phyloP scores from a whole-genome alignment of 1,140 invertebrate species.

The Artemia franciscana region DNA sequence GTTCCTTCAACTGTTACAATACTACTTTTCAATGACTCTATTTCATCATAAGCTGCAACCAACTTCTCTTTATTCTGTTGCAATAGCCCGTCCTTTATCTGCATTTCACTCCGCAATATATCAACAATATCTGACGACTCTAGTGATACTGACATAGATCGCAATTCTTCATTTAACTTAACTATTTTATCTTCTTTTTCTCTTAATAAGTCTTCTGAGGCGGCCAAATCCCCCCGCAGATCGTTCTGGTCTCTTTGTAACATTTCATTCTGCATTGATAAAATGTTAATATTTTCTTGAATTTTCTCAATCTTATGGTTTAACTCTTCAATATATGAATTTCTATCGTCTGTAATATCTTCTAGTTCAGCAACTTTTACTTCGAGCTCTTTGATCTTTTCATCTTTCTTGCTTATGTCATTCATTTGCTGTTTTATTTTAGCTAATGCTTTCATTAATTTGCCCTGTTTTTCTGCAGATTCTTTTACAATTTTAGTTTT shows the following conservation, averaged over 20 bases:
- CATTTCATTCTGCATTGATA: not conserved
- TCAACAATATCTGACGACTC: not conserved
- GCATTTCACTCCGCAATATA: not conserved
- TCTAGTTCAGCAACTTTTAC: not conserved
- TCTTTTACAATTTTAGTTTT: not conserved
- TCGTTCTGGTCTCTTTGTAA: not conserved
- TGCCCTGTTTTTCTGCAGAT: not conserved
- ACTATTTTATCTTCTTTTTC: not conserved
- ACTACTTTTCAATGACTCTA: not conserved
- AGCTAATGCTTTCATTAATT: not conserved
- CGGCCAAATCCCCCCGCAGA: not conserved
- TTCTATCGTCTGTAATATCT: not conserved
- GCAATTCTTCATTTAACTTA: not conserved
- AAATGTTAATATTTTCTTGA: not conserved
- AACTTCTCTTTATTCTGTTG: not conserved
- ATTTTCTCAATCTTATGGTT: not conserved
- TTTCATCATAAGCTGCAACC: not conserved
- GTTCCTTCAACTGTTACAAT: too few species aligned
- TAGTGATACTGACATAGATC: not conserved
- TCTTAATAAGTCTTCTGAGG: not conserved
- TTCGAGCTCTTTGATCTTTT: not conserved
- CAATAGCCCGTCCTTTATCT: not conserved
- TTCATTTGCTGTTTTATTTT: not conserved
- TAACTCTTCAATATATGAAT: not conserved
- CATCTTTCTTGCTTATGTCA: not conserved